Evolutionary conservation across 2,797 vertebrate genomes (phyloP).

Genomic region (Cetoscarus ocellatus): DNA sequence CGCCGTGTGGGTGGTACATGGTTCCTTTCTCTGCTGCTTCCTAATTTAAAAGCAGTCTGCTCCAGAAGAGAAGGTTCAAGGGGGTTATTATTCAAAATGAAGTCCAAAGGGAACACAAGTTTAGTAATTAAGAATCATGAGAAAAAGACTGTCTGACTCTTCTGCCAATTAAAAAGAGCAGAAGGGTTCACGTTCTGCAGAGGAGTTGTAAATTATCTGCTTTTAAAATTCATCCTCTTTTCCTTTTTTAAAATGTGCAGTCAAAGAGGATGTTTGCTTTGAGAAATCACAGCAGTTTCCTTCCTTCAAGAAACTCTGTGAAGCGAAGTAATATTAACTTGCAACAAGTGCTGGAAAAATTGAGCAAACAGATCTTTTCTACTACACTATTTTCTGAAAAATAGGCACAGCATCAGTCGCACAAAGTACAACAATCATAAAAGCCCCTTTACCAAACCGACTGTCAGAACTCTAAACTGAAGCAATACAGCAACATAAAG

Average conservation of each 20-base stretch:
- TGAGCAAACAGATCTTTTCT: neutral
- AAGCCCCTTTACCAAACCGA: neutral
- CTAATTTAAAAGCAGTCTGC: conserved; percentile 55
- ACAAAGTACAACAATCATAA: neutral
- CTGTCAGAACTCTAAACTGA: neutral
- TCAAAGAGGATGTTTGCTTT: neutral
- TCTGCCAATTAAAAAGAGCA: conserved; percentile 24
- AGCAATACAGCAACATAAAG: neutral
- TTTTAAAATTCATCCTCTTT: conserved; percentile 1
- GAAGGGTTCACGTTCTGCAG: conserved; percentile 7
- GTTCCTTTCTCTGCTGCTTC: conserved; percentile 35
- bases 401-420: neutral
- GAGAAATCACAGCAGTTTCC: neutral
- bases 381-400: neutral
- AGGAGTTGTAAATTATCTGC: conserved; percentile 17
- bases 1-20: conserved; percentile 26
- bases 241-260: neutral
- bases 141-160: conserved; percentile 18
- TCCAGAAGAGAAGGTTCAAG: conserved; percentile 44
- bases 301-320: neutral
- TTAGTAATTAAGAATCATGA: conserved; percentile 51
- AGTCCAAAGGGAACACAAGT: conserved; percentile 43
- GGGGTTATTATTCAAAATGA: conserved; percentile 40
- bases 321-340: neutral
- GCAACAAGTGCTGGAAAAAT: neutral